Base-by-base conservation (phyloP, 2,797 vertebrate species). In the Cryptoblepharus egeriae region DNA sequence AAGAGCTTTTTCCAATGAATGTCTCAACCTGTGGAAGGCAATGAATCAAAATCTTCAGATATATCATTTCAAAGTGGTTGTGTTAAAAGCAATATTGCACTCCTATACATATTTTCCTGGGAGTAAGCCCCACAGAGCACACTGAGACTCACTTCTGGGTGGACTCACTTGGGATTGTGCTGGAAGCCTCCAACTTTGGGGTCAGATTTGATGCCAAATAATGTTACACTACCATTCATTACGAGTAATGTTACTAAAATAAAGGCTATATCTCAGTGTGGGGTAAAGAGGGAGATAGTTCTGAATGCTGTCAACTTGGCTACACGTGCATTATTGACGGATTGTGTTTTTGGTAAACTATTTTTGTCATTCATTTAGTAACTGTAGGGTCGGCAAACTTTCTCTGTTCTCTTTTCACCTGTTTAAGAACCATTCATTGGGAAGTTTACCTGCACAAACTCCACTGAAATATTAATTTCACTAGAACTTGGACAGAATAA, bases 361-460 rank as follows among this genome's bases (percentile, higher is more conserved):
- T 64, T 75, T 58, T 75, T 84, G 61, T 88, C 82, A 88, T 55
- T 78, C 58, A 58, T 87, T 80, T 58, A 37, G 72, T 81, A 45
- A 73, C 84, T 63, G 24, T 32, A 81, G 8, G 57, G 77, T 88
- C 84, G 81, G 77, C 83, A 85, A 88, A 69, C 81, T 68, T 16
- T 1, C 65, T 85, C 26, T 55, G 69, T 80, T 86, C 83, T 88
- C 80, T 26, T 37, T 52, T 37, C 57, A 61, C 87, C 69, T 83
- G 57, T 55, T 77, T 52, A 18, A 49, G 28, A 67, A 55, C 30
- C 42, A 35, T 28, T 57, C 13, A 20, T 4, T 79, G n/a, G 57
- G 65, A 69, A 57, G 55, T 22, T 69, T 5, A 37, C 76, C 67
- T 68, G 10, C 15, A 68, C 49, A n/a, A 39, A 35, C 64, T 35